These are phyloP conservation scores for Microtus ochrogaster DNA, from an alignment of 2,113 vertebrate genomes.

Conservation along the genomic window DNA sequence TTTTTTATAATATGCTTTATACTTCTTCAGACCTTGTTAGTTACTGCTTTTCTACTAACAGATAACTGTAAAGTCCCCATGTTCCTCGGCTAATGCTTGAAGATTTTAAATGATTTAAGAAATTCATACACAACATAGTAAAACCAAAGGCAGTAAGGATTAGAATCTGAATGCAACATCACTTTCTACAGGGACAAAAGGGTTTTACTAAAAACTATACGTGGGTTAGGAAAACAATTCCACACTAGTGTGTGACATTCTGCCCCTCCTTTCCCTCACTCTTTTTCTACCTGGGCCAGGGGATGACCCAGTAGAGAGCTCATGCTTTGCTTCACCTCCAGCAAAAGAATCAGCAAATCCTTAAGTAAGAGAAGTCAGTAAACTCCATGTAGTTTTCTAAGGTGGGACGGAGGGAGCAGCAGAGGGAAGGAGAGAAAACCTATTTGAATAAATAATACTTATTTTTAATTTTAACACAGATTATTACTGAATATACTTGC, in stretches of 20 bases:
- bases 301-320: background rate
- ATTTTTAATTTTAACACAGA: constrained; percentile 42
- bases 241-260: background rate
- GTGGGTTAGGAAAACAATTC: background rate
- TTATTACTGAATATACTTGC: background rate
- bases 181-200: background rate
- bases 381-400: constrained; percentile 25
- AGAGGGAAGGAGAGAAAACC: background rate
- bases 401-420: background rate
- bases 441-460: constrained; percentile 7
- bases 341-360: background rate
- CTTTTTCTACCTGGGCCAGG: background rate
- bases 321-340: background rate
- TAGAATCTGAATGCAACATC: background rate
- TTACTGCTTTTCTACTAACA: constrained; percentile 54
- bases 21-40: constrained; percentile 54
- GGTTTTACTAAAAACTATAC: constrained; percentile 40
- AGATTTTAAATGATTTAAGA: background rate
- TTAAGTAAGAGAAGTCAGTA: constrained; percentile 8
- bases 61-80: constrained; percentile 50
- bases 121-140: constrained; percentile 10
- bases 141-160: background rate
- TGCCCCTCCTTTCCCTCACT: background rate
- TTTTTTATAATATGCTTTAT: constrained; percentile 60
- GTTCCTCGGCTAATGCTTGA: constrained; percentile 10